Percentiles rank a stretch among this genome's conserved stretches.
Evolutionary conservation across 2,113 vertebrate species (phyloP).

Genomic region (Eurypyga helias): DNA sequence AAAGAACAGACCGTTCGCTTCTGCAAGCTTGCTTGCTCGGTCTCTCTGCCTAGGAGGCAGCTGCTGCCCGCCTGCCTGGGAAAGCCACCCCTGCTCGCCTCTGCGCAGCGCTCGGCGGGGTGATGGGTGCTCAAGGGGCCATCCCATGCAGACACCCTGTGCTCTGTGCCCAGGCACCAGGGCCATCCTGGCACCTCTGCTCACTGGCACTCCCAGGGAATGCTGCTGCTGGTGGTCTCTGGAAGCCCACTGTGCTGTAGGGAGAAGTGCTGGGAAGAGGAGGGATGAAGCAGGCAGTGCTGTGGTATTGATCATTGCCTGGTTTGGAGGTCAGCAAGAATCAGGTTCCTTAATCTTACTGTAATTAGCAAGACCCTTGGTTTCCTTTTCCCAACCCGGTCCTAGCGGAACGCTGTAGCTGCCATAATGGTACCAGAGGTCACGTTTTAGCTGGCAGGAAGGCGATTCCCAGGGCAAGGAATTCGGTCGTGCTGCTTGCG

Average conservation of each 20-base stretch:
- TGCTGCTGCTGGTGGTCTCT: accelerated
- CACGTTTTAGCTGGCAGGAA: neutral
- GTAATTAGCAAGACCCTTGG: neutral
- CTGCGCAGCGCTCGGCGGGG: neutral
- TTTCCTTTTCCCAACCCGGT: accelerated
- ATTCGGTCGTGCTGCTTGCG: neutral
- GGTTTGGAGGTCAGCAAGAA: neutral
- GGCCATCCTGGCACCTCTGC: neutral
- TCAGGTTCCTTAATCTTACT: neutral
- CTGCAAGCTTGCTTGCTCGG: too few species aligned
- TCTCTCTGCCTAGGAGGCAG: neutral
- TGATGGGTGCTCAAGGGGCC: too few species aligned
- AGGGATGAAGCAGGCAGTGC: neutral
- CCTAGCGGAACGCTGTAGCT: neutral
- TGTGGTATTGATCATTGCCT: accelerated
- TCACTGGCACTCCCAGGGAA: accelerated
- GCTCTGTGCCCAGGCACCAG: too few species aligned
- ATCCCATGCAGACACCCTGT: accelerated
- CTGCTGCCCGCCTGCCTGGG: too few species aligned
- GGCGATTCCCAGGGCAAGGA: neutral
- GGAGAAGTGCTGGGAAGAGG: neutral
- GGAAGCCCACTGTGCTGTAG: neutral
- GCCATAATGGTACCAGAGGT: neutral
- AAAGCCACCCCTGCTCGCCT: neutral
- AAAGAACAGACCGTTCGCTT: neutral